Evolutionary conservation across 1,140 invertebrate genomes (phyloP).

Genomic region (Chironomus tepperi): DNA sequence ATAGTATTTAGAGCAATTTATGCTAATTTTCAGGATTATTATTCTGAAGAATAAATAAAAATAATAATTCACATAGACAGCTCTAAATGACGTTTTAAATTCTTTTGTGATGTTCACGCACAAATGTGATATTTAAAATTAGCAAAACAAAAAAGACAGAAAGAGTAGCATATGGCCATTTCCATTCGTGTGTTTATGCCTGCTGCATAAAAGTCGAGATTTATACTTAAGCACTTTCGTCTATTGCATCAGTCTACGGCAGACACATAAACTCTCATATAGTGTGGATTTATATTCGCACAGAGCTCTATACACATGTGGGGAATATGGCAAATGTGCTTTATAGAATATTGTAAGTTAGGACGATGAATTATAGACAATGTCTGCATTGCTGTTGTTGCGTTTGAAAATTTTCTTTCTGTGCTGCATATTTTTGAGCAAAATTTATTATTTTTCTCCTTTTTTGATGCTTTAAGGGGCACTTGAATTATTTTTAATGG

Average conservation of each 20-base stretch:
- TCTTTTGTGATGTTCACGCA: constrained; percentile 6
- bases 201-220: too few relatives aligned
- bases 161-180: too few relatives aligned
- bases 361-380: not conserved
- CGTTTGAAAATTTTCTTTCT: not conserved
- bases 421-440: not conserved
- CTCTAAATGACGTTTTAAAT: not conserved
- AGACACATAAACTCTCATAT: not conserved
- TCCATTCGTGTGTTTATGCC: too few relatives aligned
- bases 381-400: constrained; percentile 11
- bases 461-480: not conserved
- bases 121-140: not conserved
- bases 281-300: not conserved
- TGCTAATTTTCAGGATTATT: too few relatives aligned
- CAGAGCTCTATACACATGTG: not conserved
- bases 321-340: not conserved
- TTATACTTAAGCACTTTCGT: too few relatives aligned
- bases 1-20: too few relatives aligned
- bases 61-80: too few relatives aligned
- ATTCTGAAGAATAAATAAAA: too few relatives aligned
- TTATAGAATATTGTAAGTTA: not conserved
- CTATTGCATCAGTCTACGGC: too few relatives aligned
- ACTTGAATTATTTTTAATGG: constrained; percentile 2
- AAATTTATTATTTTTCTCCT: not conserved
- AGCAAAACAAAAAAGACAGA: not conserved